Conservation (phyloP, 2,797 vertebrate species). For the Microhierax caerulescens region DNA sequence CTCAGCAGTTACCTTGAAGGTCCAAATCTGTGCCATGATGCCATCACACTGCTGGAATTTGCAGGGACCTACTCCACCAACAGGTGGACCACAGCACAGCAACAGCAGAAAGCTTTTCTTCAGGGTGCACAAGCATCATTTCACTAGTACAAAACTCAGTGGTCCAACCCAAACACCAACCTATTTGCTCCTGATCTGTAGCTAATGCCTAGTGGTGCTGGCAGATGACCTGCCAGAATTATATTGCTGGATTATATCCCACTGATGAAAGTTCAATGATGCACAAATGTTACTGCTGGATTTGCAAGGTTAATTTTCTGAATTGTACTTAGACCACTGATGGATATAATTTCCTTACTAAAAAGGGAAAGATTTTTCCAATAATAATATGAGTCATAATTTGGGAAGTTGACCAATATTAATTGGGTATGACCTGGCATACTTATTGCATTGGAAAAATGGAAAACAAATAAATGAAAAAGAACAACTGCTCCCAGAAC, state of each 20-base stretch:
- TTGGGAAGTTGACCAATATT: not conserved
- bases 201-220: not conserved
- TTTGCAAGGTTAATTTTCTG: not conserved
- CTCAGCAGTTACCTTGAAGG: not conserved
- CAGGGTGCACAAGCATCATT: not conserved
- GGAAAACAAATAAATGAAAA: conserved; percentile 16
- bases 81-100: not conserved
- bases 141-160: not conserved
- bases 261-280: not conserved
- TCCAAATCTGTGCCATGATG: not conserved
- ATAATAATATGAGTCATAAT: not conserved
- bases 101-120: not conserved
- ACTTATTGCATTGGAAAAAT: not conserved
- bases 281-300: not conserved
- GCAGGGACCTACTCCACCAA: not conserved
- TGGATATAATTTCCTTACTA: not conserved
- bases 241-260: not conserved
- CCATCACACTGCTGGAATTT: not conserved
- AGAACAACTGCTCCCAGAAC: not conserved
- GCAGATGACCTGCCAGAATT: not conserved
- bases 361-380: not conserved
- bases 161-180: not conserved
- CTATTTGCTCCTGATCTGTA: not conserved
- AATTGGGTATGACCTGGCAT: not conserved
- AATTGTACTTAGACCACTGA: not conserved